Percentiles rank a stretch among this genome's conserved stretches.
Evolutionary conservation across 64 coral and sea anemone species (phyloP).

Genomic region (Pocillopora verrucosa): DNA sequence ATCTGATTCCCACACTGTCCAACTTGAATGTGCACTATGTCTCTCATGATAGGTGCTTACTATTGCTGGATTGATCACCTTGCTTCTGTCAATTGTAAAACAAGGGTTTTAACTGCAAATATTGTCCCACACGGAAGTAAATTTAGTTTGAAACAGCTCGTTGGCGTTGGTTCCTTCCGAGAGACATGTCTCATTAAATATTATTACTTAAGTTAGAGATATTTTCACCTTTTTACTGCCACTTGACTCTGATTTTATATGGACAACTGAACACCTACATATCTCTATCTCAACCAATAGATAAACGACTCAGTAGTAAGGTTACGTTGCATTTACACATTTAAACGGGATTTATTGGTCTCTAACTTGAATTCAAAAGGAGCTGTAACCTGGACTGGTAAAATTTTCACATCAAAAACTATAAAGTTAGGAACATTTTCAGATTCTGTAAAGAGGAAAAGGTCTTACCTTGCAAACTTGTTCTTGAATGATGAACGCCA

Average conservation of each 20-base stretch:
- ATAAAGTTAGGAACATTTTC: background rate
- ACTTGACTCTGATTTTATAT: constrained; percentile 14
- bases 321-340: background rate
- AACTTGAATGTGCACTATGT: constrained; percentile 92
- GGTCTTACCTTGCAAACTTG: constrained; percentile 7
- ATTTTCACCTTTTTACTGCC: constrained; percentile 16
- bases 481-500: background rate
- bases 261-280: background rate
- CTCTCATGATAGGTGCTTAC: constrained; percentile 51
- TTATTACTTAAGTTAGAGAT: constrained; percentile 38
- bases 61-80: constrained; percentile 1
- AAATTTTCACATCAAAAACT: background rate
- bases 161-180: background rate
- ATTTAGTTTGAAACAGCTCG: background rate
- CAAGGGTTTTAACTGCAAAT: background rate
- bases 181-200: constrained; percentile 50
- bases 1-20: constrained; percentile 93
- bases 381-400: background rate
- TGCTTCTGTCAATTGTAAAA: background rate
- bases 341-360: background rate
- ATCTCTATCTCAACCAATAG: background rate
- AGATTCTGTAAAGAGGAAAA: background rate
- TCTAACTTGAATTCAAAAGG: background rate
- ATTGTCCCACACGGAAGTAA: background rate
- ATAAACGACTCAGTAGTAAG: background rate